phyloP scores from a whole-genome alignment of 92 coral and sea anemone genomes.

The Phenganax subtilis region DNA sequence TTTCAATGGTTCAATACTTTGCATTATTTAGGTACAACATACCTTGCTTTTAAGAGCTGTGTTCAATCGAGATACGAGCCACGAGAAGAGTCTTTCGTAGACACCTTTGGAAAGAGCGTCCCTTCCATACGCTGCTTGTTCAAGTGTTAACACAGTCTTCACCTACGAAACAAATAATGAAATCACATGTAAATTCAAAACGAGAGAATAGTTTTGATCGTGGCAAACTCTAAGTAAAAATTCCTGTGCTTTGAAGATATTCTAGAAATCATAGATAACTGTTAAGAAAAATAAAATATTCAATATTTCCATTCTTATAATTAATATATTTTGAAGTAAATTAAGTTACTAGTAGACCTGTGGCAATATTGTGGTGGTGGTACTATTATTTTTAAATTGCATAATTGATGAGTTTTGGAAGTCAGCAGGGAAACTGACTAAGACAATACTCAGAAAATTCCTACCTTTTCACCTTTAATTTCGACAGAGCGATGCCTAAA shows the following conservation, averaged over 20 bases:
- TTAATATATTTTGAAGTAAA: too few species aligned
- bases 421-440: too few species aligned
- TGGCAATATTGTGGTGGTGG: too few species aligned
- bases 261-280: too few species aligned
- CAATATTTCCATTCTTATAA: too few species aligned
- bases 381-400: neutral
- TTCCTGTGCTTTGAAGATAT: too few species aligned
- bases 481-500: slow-evolving; percentile 83
- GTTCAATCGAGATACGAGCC: slow-evolving; percentile 85
- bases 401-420: too few species aligned
- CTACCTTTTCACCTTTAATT: slow-evolving; percentile 87
- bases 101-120: slow-evolving; percentile 97
- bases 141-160: slow-evolving; percentile 70
- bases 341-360: too few species aligned
- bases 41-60: slow-evolving; percentile 59
- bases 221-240: too few species aligned
- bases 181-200: neutral
- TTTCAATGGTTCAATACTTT: neutral
- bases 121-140: slow-evolving; percentile 95
- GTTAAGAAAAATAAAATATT: too few species aligned
- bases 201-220: neutral
- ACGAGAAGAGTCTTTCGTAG: slow-evolving; percentile 83
- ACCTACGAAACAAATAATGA: slow-evolving; percentile 47
- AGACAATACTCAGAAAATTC: neutral
- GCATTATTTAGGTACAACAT: too few species aligned